phyloP scores from a whole-genome alignment of 2,797 vertebrate species.

The Chelonia mydas region DNA sequence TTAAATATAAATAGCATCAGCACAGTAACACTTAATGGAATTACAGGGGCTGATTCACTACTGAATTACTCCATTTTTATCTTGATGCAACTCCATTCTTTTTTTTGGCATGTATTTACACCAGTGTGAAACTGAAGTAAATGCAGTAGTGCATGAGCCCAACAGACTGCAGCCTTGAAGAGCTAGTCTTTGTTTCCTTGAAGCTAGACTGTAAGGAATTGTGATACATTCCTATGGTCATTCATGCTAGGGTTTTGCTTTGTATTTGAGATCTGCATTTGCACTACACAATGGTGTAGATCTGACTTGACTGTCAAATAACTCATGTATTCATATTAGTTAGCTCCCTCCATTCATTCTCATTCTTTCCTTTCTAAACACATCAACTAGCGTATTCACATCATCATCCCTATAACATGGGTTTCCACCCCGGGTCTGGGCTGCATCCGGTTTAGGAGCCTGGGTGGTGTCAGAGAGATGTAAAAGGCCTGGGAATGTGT shows the following conservation, averaged over 20 bases:
- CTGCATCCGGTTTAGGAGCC: conserved; percentile 55
- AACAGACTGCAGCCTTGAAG: background rate
- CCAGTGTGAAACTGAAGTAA: background rate
- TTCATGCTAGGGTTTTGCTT: background rate
- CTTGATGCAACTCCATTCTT: background rate
- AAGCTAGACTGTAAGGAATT: background rate
- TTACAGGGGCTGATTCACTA: conserved; percentile 43
- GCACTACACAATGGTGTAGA: background rate
- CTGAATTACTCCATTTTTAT: background rate
- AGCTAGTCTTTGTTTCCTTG: background rate
- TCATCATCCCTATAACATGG: conserved; percentile 42
- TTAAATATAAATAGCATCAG: background rate
- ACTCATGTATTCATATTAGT: background rate
- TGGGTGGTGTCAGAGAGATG: conserved; percentile 73
- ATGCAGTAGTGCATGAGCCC: background rate
- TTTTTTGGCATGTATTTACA: background rate
- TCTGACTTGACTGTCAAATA: background rate
- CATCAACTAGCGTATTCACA: background rate
- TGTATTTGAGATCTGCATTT: background rate
- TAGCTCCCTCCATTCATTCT: background rate
- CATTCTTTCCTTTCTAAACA: conserved; percentile 19
- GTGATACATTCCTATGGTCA: rapidly evolving
- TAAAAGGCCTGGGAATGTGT: conserved; percentile 87
- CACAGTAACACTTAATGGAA: conserved; percentile 13
- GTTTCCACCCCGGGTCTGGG: conserved; percentile 35